A percentile compares a stretch with the other conserved stretches of the same genome.
Conservation (phyloP, 1,140 invertebrate species). For the Penaeus vannamei region DNA sequence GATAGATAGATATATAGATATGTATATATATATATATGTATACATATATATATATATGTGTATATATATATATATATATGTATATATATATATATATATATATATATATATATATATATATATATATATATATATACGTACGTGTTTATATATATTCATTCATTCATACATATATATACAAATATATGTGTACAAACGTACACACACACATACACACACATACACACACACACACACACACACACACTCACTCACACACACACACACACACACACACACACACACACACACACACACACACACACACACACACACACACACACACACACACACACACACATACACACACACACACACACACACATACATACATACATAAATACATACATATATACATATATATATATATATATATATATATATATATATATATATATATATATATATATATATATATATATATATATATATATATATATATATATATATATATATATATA, state of each 20-base stretch:
- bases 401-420: constrained; percentile 3
- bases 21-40: too few species aligned
- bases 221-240: too few species aligned
- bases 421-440: constrained; percentile 9
- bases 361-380: too few species aligned
- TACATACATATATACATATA: constrained; percentile 8
- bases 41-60: too few species aligned
- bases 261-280: too few species aligned
- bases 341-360: constrained; percentile 6
- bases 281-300: too few species aligned
- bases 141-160: not conserved
- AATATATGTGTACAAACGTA: not conserved
- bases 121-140: not conserved
- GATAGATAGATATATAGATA: too few species aligned
- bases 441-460: constrained; percentile 16
- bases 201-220: too few species aligned
- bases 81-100: not conserved
- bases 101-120: not conserved
- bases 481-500: constrained; percentile 16
- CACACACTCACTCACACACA: too few species aligned
- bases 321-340: constrained; percentile 16
- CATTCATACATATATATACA: not conserved
- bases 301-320: constrained; percentile 4
- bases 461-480: constrained; percentile 16
- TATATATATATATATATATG: too few species aligned